Evolutionary conservation across 2,113 vertebrate genomes (phyloP).

Genomic region (Paraplagusia blochii): DNA sequence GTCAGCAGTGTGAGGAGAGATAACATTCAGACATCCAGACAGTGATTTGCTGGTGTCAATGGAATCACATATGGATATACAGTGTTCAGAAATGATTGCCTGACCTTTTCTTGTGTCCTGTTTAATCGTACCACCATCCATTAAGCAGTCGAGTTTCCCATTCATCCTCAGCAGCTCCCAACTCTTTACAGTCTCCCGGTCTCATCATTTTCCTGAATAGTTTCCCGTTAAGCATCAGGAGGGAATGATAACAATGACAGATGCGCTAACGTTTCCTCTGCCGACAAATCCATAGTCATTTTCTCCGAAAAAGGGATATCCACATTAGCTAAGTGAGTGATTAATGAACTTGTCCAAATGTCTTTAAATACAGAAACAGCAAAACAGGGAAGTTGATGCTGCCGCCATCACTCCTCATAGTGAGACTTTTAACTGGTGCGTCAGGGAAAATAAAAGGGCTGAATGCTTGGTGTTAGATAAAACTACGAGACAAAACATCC

Average conservation of each 20-base stretch:
- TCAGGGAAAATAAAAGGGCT: slow-evolving; percentile 4
- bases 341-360: slow-evolving; percentile 67
- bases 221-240: slow-evolving; percentile 39
- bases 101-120: slow-evolving; percentile 28
- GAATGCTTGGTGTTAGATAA: slow-evolving; percentile 9
- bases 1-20: background rate
- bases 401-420: slow-evolving; percentile 25
- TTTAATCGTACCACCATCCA: slow-evolving; percentile 16
- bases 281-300: slow-evolving; percentile 71
- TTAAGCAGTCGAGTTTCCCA: slow-evolving; percentile 27
- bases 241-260: slow-evolving; percentile 71
- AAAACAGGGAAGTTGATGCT: slow-evolving; percentile 31
- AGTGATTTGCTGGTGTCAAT: slow-evolving; percentile 36
- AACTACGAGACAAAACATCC: background rate
- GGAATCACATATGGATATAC: slow-evolving; percentile 11
- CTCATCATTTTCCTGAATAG: slow-evolving; percentile 55
- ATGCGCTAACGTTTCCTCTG: slow-evolving; percentile 65
- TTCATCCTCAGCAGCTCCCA: slow-evolving; percentile 23
- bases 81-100: slow-evolving; percentile 25
- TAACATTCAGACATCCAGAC: slow-evolving; percentile 10
- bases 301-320: slow-evolving; percentile 63
- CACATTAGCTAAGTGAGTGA: slow-evolving; percentile 66
- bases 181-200: slow-evolving; percentile 32
- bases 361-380: slow-evolving; percentile 56
- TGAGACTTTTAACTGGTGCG: slow-evolving; percentile 21